These are phyloP conservation scores for Synergus japonicus DNA, from an alignment of 2,888 invertebrate species.

Conservation along the genomic window DNA sequence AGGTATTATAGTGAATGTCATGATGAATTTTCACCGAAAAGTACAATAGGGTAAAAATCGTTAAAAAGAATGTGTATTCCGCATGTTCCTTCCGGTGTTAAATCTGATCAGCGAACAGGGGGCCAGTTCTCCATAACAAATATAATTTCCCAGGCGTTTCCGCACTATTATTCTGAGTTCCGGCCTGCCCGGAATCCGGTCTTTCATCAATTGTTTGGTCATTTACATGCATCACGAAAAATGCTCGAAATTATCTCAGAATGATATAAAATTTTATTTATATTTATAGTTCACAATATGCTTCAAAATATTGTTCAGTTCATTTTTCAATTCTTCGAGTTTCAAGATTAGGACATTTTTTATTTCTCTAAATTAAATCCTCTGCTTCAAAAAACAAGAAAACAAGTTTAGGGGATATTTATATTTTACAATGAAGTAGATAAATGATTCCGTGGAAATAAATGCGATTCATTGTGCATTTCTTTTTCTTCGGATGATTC, in stretches of 20 bases:
- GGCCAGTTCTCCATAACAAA: slow-evolving; percentile 71
- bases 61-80: slow-evolving; percentile 49
- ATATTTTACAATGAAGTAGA: background rate
- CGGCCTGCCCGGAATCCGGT: slow-evolving; percentile 67
- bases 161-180: slow-evolving; percentile 74
- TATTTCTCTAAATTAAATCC: too few species aligned
- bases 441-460: background rate
- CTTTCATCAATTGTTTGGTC: slow-evolving; percentile 52
- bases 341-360: too few species aligned
- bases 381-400: too few species aligned
- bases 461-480: background rate
- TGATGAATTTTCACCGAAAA: slow-evolving; percentile 60
- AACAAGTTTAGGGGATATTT: background rate
- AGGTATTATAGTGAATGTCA: slow-evolving; percentile 61
- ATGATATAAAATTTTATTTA: background rate
- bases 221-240: slow-evolving; percentile 42
- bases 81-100: slow-evolving; percentile 69
- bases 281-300: background rate
- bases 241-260: background rate
- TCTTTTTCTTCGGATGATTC: background rate
- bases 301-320: slow-evolving; percentile 4
- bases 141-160: slow-evolving; percentile 73
- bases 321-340: background rate
- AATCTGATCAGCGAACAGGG: slow-evolving; percentile 63
- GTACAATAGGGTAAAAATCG: slow-evolving; percentile 52